Evolutionary conservation across 2,888 invertebrate species (phyloP).

Genomic region (Tinea pellionella): DNA sequence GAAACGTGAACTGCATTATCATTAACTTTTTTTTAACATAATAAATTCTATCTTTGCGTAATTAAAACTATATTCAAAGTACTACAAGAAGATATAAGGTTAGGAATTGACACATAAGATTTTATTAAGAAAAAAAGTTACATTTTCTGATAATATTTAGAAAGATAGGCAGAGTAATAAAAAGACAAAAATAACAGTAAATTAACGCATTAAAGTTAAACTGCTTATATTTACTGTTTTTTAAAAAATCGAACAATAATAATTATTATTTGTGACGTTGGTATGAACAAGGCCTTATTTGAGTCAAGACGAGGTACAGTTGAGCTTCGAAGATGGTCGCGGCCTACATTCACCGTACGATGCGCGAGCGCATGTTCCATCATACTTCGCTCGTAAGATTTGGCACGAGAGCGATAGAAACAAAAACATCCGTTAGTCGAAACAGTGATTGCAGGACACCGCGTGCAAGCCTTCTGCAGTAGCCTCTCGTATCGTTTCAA

Average conservation of each 20-base stretch:
- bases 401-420: constrained; percentile 27
- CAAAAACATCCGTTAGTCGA: constrained; percentile 17
- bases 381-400: constrained; percentile 24
- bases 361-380: constrained; percentile 43
- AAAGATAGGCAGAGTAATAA: no score
- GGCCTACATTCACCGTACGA: constrained; percentile 66
- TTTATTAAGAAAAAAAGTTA: no score
- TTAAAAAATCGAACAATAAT: not conserved
- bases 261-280: not conserved
- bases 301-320: constrained; percentile 44
- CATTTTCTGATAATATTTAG: no score
- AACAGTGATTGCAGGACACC: constrained; percentile 28
- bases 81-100: no score
- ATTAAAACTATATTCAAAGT: not conserved
- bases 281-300: constrained; percentile 41
- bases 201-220: no score
- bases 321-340: constrained; percentile 62
- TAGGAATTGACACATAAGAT: no score
- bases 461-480: constrained; percentile 38
- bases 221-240: not conserved
- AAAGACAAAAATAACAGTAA: no score
- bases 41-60: not conserved
- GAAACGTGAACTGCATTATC: constrained; percentile 15
- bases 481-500: constrained; percentile 29
- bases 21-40: not conserved